Evolutionary conservation across 1,140 invertebrate species (phyloP).

Genomic region (Tetragonula clypearis): DNA sequence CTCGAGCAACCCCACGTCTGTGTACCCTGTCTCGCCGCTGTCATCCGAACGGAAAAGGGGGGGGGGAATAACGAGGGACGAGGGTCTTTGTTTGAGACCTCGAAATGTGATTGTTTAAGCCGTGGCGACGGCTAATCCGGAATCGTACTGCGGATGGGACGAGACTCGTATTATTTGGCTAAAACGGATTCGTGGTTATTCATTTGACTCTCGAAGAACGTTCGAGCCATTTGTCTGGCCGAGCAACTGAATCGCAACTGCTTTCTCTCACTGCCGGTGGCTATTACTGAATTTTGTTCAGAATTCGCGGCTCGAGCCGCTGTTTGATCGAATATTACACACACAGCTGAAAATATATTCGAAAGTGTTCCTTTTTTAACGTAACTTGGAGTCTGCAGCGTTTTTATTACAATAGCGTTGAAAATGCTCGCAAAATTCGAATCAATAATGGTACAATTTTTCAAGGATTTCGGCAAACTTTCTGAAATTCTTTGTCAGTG

Average conservation of each 20-base stretch:
- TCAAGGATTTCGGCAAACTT: no score
- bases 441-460: no score
- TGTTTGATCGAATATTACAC: no score
- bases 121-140: conserved; percentile 42
- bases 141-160: not conserved
- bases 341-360: no score
- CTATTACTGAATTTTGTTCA: no score
- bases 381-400: no score
- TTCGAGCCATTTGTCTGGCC: not conserved
- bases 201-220: not conserved
- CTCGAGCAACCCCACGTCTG: conserved; percentile 12
- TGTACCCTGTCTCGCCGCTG: conserved; percentile 48
- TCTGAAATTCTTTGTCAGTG: no score
- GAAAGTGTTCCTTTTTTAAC: no score
- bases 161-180: conserved; percentile 19
- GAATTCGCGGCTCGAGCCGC: no score
- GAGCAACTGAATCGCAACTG: not conserved
- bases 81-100: conserved; percentile 45
- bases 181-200: conserved; percentile 45
- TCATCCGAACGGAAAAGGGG: conserved; percentile 32
- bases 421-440: no score
- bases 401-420: no score
- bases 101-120: conserved; percentile 55
- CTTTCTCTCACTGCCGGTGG: not conserved
- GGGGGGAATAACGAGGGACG: conserved; percentile 33